These are phyloP conservation scores for Trididemnum clinides DNA, from an alignment of 23 tunicate species.

Conservation along the genomic window DNA sequence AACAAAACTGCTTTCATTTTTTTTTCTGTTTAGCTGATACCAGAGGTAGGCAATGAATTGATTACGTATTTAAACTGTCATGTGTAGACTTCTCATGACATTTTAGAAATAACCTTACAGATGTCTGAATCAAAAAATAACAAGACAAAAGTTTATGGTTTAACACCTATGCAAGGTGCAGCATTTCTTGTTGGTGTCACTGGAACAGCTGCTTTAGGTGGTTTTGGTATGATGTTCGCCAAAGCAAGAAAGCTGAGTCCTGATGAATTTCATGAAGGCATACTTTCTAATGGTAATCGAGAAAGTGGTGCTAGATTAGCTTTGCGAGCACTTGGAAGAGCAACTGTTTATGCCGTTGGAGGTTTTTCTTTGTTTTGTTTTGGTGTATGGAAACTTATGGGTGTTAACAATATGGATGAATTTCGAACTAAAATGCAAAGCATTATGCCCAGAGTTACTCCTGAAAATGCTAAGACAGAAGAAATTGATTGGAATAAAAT, in stretches of 20 bases:
- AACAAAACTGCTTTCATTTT: too few relatives aligned
- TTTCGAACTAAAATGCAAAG: conserved; percentile 79
- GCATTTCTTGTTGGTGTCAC: conserved; percentile 65
- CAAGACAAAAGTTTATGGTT: background rate
- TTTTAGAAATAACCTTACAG: too few relatives aligned
- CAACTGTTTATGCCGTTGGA: conserved; percentile 81
- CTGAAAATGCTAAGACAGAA: conserved; percentile 57
- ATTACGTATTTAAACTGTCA: too few relatives aligned
- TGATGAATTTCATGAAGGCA: conserved; percentile 20
- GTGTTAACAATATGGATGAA: conserved; percentile 73
- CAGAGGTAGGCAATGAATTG: too few relatives aligned
- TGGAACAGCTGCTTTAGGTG: conserved; percentile 61
- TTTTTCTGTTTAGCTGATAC: too few relatives aligned
- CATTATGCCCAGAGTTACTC: conserved; percentile 67
- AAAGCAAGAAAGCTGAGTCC: conserved; percentile 48
- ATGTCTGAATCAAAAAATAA: background rate
- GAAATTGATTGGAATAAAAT: conserved; percentile 89
- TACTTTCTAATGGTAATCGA: background rate
- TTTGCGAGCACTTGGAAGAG: conserved; percentile 77
- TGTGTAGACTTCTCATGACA: too few relatives aligned
- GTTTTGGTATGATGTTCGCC: conserved; percentile 82
- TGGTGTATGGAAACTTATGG: conserved; percentile 76
- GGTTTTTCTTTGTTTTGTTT: conserved; percentile 90
- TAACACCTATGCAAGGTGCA: conserved; percentile 55
- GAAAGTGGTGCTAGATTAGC: conserved; percentile 87